Base-by-base conservation (phyloP, 1,140 invertebrate species). In the Pseudomyrmex sp. region DNA sequence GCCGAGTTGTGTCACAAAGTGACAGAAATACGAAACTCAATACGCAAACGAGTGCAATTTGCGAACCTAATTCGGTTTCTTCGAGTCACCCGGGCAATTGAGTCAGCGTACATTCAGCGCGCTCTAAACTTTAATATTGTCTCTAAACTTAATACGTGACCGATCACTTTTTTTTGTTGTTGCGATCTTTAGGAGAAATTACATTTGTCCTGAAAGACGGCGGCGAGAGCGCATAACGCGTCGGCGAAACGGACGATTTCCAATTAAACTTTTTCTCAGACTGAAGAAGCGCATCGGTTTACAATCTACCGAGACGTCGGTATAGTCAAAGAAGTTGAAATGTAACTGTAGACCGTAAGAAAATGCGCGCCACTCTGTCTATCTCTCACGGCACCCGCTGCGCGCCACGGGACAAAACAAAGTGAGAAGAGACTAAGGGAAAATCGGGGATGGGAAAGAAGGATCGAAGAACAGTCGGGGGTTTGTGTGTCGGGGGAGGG, bases 241-340 rank as follows among this genome's bases (percentile, higher is more conserved):
- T 2, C n/a, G n/a, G 35, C 15, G 46, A 80, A 54, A 80, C 61
- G 54, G 58, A 80, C 46, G 20, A 61, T 80, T 70, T 80, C 76
- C 66, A 80, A 80, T 80, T 80, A 79, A 59, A 72, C 76, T 61
- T 80, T 72, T 80, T 72, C 76, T 54, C 56, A 10, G 66, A 12
- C 46, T 46, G 44, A 80, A 70, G 65, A 70, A 80, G 54, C 44
- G 66, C 76, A 72, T 80, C 66, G 66, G 76, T 80, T 70, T 72
- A 70, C 54, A 48, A 80, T 80, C 66, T 72, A 80, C 44, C 66
- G 66, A 35, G 76, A 70, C 46, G 23, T 20, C 20, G 54, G 52
- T 79, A 35, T 35, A 79, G 76, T 72, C 76, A 72, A 72, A 72
- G 56, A 80, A 80, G 66, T 80, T 59, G 44, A 72, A 59, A 70